Evolutionary conservation across 2,113 vertebrate genomes (phyloP), one percentile per base, ranked within the genome.

Genomic region (Sylvietta virens): DNA sequence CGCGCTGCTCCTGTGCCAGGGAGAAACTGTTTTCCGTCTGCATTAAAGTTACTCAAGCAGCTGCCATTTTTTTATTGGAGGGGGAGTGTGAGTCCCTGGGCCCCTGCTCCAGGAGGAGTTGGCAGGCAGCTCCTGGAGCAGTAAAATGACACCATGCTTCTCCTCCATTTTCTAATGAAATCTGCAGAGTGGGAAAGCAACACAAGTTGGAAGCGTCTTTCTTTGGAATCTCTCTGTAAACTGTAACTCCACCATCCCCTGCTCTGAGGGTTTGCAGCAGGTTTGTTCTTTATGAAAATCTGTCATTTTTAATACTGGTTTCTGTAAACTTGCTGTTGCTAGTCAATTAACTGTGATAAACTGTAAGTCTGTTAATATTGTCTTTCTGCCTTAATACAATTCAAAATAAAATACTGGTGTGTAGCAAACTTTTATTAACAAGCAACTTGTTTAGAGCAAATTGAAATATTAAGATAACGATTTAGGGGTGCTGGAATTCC

Each of bases 81-180:
- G 93, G 94, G 85, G 83, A 94, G 94, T 47, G 89, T 6, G 88
- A 87, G 90, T 95, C 88, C 76, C 73, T 95, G 95, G 96, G 92
- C 95, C 97, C 95, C 95, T 96, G 71, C 86, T 95, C 91, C 94
- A 96, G 94, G 94, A 97, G 96, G 97, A 97, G 94, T 88, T 97
- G 97, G 95, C 94, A 96, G 94, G 88, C 91, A 70, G 92, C 81
- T 61, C 94, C 95, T 88, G 58, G 58, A 96, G 95, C 97, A 86
- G 97, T 97, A 97, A 97, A 98, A 97, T 97, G 97, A 97, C 96
- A 97, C 95, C 97, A 81, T 96, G 96, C 97, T 97, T 95, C 97
- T 97, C 96, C 97, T 98, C 91, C 95, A 94, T 97, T 98, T 98
- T 97, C 96, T 97, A 86, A 90, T 94, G 97, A 98, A 98, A 96